These are phyloP conservation scores for rabbit (Oryctolagus cuniculus) DNA, from an alignment of 2,113 vertebrate genomes.

Conservation along the genomic window DNA sequence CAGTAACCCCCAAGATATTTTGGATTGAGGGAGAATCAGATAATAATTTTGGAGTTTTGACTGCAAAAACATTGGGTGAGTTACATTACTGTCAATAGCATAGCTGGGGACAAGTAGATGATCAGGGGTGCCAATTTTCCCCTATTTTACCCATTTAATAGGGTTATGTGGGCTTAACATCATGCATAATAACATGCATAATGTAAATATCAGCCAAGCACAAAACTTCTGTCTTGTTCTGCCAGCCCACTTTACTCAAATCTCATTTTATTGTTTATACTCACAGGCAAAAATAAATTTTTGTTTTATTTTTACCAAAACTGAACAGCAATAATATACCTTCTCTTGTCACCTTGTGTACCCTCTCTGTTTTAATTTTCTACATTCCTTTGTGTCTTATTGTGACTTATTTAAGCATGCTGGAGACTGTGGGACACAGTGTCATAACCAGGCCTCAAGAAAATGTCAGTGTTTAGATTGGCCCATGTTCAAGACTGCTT, in stretches of 20 bases:
- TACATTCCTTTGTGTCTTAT: not conserved
- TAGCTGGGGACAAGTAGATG: not conserved
- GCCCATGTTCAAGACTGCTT: not conserved
- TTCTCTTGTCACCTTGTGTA: not conserved
- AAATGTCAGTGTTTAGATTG: not conserved
- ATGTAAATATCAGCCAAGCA: not conserved
- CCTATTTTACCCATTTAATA: not conserved
- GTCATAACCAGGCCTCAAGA: not conserved
- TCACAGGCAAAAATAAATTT: not conserved
- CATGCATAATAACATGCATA: not conserved
- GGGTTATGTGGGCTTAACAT: not conserved
- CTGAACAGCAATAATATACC: not conserved
- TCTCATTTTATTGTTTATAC: not conserved
- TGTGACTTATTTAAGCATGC: not conserved
- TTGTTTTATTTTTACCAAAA: conserved; percentile 9
- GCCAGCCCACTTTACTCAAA: not conserved
- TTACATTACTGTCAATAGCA: conserved; percentile 1
- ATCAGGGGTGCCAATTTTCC: not conserved
- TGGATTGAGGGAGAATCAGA: not conserved
- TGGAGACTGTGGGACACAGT: not conserved
- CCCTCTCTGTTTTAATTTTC: not conserved
- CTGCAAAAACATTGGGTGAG: not conserved
- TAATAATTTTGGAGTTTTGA: not conserved
- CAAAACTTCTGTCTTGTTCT: not conserved
- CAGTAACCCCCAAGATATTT: not conserved